Evolutionary conservation across 2,113 vertebrate genomes (phyloP).

Genomic region (Syngnathus scovelli): DNA sequence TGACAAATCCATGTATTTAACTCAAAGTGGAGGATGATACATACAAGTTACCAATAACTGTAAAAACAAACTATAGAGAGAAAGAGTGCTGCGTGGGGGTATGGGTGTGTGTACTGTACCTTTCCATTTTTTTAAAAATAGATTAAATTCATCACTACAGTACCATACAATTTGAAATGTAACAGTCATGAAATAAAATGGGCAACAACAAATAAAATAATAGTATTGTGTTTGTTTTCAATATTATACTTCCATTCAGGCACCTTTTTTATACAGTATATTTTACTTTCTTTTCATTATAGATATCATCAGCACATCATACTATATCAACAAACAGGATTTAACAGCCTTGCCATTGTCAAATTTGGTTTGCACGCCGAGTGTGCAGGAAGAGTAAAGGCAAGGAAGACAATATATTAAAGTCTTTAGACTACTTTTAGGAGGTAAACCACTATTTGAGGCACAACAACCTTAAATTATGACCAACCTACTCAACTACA

Average conservation of each 20-base stretch:
- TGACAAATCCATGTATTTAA: slow-evolving; percentile 51
- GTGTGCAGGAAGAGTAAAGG: slow-evolving; percentile 30
- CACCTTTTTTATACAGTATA: slow-evolving; percentile 43
- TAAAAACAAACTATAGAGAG: slow-evolving; percentile 22
- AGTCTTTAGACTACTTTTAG: slow-evolving; percentile 37
- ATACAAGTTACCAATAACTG: slow-evolving; percentile 50
- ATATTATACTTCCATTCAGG: slow-evolving; percentile 43
- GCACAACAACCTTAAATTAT: slow-evolving; percentile 52
- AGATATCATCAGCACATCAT: slow-evolving; percentile 34
- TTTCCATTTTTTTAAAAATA: slow-evolving; percentile 18
- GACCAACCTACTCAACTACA: slow-evolving; percentile 39
- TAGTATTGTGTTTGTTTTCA: slow-evolving; percentile 46
- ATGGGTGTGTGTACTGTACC: slow-evolving; percentile 22
- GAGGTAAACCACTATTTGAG: slow-evolving; percentile 51
- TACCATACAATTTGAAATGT: slow-evolving; percentile 43
- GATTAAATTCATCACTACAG: slow-evolving; percentile 39
- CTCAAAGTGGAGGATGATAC: slow-evolving; percentile 49
- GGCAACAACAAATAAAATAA: slow-evolving; percentile 44
- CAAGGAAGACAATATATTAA: slow-evolving; percentile 56
- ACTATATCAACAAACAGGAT: slow-evolving; percentile 35
- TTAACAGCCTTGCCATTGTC: slow-evolving; percentile 41
- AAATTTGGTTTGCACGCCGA: slow-evolving; percentile 45
- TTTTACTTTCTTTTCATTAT: slow-evolving; percentile 36
- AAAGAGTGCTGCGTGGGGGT: slow-evolving; percentile 25
- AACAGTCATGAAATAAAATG: slow-evolving; percentile 59